Evolutionary conservation across 2,113 vertebrate genomes (phyloP).

Genomic region (Diadophis punctatus): DNA sequence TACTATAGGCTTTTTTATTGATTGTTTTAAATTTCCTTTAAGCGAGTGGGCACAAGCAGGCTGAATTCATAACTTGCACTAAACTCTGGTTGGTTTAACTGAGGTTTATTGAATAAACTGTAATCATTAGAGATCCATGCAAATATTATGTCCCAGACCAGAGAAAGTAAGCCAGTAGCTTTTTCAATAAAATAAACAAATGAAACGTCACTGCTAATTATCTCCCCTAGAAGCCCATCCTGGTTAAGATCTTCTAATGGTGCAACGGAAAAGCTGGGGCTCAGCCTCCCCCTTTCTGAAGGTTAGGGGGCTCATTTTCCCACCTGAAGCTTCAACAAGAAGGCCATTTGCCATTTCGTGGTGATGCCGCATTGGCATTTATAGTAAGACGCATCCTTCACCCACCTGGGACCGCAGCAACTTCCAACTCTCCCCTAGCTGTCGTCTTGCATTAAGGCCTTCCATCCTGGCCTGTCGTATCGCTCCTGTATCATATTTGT

Average conservation of each 20-base stretch:
- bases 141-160: not conserved
- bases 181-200: not conserved
- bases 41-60: not conserved
- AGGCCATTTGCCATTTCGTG: fast-evolving
- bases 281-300: not conserved
- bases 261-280: not conserved
- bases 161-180: not conserved
- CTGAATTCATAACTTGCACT: not conserved
- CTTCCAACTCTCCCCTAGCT: constrained; percentile 34
- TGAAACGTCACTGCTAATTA: not conserved
- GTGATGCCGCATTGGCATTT: fast-evolving
- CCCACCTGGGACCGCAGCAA: constrained; percentile 5
- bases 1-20: not conserved
- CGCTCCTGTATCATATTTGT: constrained; percentile 57
- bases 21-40: not conserved
- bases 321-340: fast-evolving
- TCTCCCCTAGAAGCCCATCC: not conserved
- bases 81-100: not conserved
- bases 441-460: constrained; percentile 66
- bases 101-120: not conserved
- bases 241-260: not conserved
- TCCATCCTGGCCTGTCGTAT: constrained; percentile 65
- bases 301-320: not conserved
- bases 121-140: not conserved
- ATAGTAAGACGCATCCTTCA: not conserved